Evolutionary conservation across 2,797 vertebrate species (phyloP).

Genomic region (Sorex maritimensis): DNA sequence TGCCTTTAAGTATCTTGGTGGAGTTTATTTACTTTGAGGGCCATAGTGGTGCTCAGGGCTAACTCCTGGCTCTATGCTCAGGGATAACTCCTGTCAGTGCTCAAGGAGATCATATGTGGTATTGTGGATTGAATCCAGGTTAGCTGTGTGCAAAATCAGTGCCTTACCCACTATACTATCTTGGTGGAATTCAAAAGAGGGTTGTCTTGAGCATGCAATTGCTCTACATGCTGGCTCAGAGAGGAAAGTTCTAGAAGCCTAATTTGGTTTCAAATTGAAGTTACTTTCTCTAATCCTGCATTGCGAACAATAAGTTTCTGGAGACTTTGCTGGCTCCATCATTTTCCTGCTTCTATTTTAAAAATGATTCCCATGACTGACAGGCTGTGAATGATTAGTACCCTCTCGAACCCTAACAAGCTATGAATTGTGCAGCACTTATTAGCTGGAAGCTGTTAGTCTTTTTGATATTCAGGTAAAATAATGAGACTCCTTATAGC

Average conservation of each 20-base stretch:
- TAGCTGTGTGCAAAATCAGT: no score
- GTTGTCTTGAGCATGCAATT: accelerated
- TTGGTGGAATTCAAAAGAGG: neutral
- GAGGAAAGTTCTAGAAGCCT: neutral
- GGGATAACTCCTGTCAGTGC: no score
- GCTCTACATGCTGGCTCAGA: neutral
- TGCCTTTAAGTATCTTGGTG: neutral
- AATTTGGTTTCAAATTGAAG: neutral
- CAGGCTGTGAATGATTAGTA: neutral
- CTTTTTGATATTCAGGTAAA: neutral
- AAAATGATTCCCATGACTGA: neutral
- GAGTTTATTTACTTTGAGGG: no score
- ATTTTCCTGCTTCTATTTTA: slow-evolving; percentile 6
- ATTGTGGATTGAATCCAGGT: no score
- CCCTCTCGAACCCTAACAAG: neutral
- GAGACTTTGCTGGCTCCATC: neutral
- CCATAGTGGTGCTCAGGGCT: no score
- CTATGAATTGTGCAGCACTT: neutral
- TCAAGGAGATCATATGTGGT: no score
- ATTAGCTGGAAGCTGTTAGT: neutral
- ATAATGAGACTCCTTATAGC: neutral
- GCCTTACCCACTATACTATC: no score
- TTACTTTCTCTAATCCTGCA: slow-evolving; percentile 39
- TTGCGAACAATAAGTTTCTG: neutral
- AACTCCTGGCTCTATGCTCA: no score